Conservation (phyloP, 2,888 invertebrate genomes). For the Drosophila birchii region DNA sequence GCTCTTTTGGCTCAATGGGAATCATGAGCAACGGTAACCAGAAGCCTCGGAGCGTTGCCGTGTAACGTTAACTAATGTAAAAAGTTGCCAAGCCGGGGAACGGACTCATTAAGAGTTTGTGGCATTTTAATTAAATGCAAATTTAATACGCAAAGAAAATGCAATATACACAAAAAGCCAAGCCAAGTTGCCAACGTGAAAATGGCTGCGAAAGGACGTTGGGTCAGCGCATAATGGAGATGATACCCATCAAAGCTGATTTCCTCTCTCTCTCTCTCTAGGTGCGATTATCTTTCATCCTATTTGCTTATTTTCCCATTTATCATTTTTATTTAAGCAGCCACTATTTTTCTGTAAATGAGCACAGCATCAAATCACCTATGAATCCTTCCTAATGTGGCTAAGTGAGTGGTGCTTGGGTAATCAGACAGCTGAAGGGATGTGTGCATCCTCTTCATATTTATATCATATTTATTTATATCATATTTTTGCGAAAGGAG, state of each 20-base stretch:
- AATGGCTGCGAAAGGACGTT: slow-evolving; percentile 30
- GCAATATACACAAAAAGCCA: slow-evolving; percentile 37
- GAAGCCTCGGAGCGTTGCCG: slow-evolving; percentile 49
- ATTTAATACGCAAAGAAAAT: slow-evolving; percentile 59
- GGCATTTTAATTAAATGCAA: slow-evolving; percentile 60
- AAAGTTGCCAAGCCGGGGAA: slow-evolving; percentile 41
- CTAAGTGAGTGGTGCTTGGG: not conserved
- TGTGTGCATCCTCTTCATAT: too few relatives aligned
- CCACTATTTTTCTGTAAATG: not conserved
- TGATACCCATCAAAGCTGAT: slow-evolving; percentile 38
- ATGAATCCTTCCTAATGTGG: not conserved
- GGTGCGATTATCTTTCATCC: too few relatives aligned
- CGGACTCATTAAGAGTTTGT: slow-evolving; percentile 60
- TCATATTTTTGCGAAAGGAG: not conserved
- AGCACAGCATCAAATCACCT: not conserved
- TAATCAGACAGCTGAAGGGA: not conserved
- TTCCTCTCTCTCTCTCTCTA: slow-evolving; percentile 2
- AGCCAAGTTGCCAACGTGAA: slow-evolving; percentile 3
- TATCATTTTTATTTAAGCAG: not conserved
- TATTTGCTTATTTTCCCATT: not conserved
- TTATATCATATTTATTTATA: too few relatives aligned
- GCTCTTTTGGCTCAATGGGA: slow-evolving; percentile 55
- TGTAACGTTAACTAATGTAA: slow-evolving; percentile 56
- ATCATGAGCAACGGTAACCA: slow-evolving; percentile 47
- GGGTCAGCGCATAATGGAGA: slow-evolving; percentile 9